phyloP scores from a whole-genome alignment of 1,140 invertebrate genomes.

The Prorops nasuta region DNA sequence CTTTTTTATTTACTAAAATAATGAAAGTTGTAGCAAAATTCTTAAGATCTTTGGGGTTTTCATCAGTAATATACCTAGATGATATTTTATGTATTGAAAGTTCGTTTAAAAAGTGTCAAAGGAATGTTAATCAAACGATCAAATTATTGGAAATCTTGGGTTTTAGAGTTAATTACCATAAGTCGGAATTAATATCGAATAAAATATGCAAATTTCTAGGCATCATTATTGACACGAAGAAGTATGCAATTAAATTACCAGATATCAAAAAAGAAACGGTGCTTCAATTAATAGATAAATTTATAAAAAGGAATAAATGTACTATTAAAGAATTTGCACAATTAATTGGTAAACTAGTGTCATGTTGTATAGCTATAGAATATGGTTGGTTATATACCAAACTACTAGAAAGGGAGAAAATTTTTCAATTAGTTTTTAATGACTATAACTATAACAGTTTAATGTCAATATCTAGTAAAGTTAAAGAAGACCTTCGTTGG shows the following conservation, averaged over 20 bases:
- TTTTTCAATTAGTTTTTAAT: neutral
- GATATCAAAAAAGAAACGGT: slow-evolving; percentile 11
- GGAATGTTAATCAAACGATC: neutral
- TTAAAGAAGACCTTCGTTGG: neutral
- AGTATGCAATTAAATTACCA: slow-evolving; percentile 5
- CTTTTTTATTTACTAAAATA: slow-evolving; percentile 10
- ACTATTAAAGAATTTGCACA: slow-evolving; percentile 14
- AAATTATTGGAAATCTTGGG: slow-evolving; percentile 5
- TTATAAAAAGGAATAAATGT: neutral
- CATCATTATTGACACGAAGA: slow-evolving; percentile 4
- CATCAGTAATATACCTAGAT: slow-evolving; percentile 14
- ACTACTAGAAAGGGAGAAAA: neutral
- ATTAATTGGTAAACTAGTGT: neutral
- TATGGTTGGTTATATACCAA: neutral
- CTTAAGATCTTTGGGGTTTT: slow-evolving; percentile 5
- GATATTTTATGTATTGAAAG: slow-evolving; percentile 9
- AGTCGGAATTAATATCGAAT: slow-evolving; percentile 1
- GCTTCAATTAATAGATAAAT: neutral
- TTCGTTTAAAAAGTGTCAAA: slow-evolving; percentile 3
- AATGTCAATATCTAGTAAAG: neutral
- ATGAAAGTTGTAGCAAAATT: slow-evolving; percentile 11
- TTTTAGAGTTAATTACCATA: slow-evolving; percentile 13
- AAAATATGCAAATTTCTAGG: slow-evolving; percentile 11
- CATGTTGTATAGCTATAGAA: neutral
- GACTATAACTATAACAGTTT: neutral